Base-by-base conservation (phyloP, 2,113 vertebrate genomes). In the Balaeniceps rex region DNA sequence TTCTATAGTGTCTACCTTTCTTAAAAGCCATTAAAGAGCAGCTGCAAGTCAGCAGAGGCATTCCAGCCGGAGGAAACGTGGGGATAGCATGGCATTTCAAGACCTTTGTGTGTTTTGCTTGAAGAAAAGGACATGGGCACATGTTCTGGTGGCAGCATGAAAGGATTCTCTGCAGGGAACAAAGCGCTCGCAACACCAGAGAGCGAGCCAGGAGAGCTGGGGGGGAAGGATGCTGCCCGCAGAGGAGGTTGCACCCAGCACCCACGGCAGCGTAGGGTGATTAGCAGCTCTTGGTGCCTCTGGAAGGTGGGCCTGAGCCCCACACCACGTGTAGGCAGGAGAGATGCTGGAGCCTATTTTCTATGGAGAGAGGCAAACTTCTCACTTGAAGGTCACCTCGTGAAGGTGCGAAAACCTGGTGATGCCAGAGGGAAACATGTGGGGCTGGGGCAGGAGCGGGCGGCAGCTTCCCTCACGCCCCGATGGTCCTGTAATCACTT, bases 161-260 rank as follows among this genome's bases (percentile, higher is more conserved):
- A 84, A 87, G 65, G 65, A 52, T 84, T 84, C 64, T 82, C 94
- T 26, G 91, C 61, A 14, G 96, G 96, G 88, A 92, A 82, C 93
- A 85, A 85, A 94, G 95, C 86, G 13, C 79, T 34, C 77, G 11
- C 46, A 83, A 88, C 51, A 42, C 42, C 71, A 40, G 68, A 12
- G 76, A 63, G 52, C 6, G 19, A 92, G 71, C 42, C 12, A 3
- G 82, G 54, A 81, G 82, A 54, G 63, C 47, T 26, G 47, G 17
- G n/a, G n/a, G 40, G 57, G 42, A 66, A 94, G 52, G 81, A 91
- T 72, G 40, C 81, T 81, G 90, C 81, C 71, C n/a, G 8, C 76
- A 14, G 81, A 82, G 79, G 57, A 17, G 82, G 6, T 2, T 4
- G 66, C 69, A 58, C 54, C 77, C 84, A 38, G 84, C 77, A 34